Conservation (phyloP, 2,797 vertebrate genomes). For the Oryzias sinensis region DNA sequence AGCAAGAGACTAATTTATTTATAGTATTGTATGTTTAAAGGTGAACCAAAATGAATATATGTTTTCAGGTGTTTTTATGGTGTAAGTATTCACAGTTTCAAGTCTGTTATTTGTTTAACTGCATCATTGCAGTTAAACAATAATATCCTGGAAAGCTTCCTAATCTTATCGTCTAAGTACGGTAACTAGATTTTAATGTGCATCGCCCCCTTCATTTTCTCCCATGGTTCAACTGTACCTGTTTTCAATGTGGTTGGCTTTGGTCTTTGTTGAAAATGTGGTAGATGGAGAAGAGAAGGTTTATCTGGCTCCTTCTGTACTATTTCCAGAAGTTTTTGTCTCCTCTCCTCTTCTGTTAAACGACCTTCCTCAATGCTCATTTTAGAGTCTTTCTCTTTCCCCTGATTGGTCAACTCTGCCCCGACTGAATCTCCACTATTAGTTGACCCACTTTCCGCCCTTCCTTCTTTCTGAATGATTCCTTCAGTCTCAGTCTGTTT, state of each 20-base stretch:
- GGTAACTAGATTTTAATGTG: too few species aligned
- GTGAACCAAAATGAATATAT: too few species aligned
- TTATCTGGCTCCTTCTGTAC: constrained; percentile 54
- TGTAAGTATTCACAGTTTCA: too few species aligned
- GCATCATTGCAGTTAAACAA: too few species aligned
- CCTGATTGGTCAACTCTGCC: constrained; percentile 40
- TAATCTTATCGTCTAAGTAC: too few species aligned
- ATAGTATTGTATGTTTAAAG: too few species aligned
- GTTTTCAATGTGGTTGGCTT: constrained; percentile 54
- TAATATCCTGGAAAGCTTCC: too few species aligned
- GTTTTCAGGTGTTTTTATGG: too few species aligned
- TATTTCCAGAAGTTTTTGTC: constrained; percentile 53
- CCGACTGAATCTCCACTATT: constrained; percentile 31
- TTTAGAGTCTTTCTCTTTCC: constrained; percentile 49
- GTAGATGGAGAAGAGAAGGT: constrained; percentile 42
- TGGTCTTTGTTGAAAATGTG: constrained; percentile 59
- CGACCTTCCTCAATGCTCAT: constrained; percentile 21
- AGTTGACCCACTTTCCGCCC: constrained; percentile 46
- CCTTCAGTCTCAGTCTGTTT: constrained; percentile 43
- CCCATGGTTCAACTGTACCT: constrained; percentile 48
- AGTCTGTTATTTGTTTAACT: too few species aligned
- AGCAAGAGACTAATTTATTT: too few species aligned
- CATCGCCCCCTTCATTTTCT: neutral
- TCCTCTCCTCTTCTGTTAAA: constrained; percentile 56
- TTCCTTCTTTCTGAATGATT: constrained; percentile 29